These are phyloP conservation scores for Drosophila melanogaster DNA, from an alignment of 1,140 invertebrate genomes.

Conservation along the genomic window Release_6_plus_ISO1_MT NT_033779.5:10815001-10815500, in stretches of 20 bases:
- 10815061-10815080: slow-evolving; percentile 20
- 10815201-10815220: neutral
- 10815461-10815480: neutral
- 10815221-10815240: too few relatives aligned
- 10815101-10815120: slow-evolving; percentile 9
- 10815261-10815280: too few relatives aligned
- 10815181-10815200: neutral
- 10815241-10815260: too few relatives aligned
- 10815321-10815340: too few relatives aligned
- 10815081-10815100: neutral
- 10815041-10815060: slow-evolving; percentile 37
- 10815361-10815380: too few relatives aligned
- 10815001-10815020: slow-evolving; percentile 36
- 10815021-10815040: slow-evolving; percentile 21
- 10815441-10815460: neutral
- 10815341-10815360: too few relatives aligned
- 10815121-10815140: slow-evolving; percentile 10
- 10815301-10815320: too few relatives aligned
- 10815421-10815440: neutral
- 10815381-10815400: too few relatives aligned
- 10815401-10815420: too few relatives aligned
- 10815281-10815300: too few relatives aligned
- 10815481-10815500: slow-evolving; percentile 1
- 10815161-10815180: neutral
- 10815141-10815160: slow-evolving; percentile 3